Evolutionary conservation across 2,888 invertebrate genomes (phyloP), one percentile per base, ranked within the genome.

Genomic region (Nowickia ferox): DNA sequence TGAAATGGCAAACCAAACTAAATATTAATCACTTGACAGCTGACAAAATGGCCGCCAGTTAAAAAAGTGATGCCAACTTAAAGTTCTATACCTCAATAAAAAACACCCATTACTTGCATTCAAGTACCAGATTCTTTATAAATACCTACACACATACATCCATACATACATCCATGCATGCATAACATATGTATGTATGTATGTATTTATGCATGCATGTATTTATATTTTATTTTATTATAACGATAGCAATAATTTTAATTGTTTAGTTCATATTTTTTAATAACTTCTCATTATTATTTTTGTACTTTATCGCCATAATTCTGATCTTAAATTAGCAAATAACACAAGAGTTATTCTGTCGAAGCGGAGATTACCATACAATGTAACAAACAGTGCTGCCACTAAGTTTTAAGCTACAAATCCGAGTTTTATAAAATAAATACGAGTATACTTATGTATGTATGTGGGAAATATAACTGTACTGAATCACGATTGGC

Each of bases 321-420:
- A 44, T 22, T 65, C 30, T 65, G 51, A 59, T 72, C 5, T 53
- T 2, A 53, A 17, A 53, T 42, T 9, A 19, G 40, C 42, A 53
- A 42, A 69, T 48, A 19, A 19, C 1, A 53, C 3, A 48, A 51
- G 38, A 53, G 15, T 22, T 46, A 22, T 9, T 10, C 40, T 55
- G 42, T 19, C 42, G 19, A 15, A 42, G 10, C n/a, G 40, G 51
- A 51, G 46, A 42, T 44, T 63, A 38, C 42, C 2, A 53, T 19
- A 4, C 53, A 69, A 40, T 72, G 30, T 72, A 72, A 57, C 55
- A 59, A 66, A 46, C 53, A 42, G 38, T 5, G 15, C 13, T 51
- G 38, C n/a, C 48, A 53, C 38, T 11, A 5, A 1, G 30, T 68
- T 17, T 9, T 9, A 9, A 6, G 9, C 1, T 44, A n/a, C 2